Base-by-base conservation (phyloP, 2,888 invertebrate species). In the Coleophora flavipennella region DNA sequence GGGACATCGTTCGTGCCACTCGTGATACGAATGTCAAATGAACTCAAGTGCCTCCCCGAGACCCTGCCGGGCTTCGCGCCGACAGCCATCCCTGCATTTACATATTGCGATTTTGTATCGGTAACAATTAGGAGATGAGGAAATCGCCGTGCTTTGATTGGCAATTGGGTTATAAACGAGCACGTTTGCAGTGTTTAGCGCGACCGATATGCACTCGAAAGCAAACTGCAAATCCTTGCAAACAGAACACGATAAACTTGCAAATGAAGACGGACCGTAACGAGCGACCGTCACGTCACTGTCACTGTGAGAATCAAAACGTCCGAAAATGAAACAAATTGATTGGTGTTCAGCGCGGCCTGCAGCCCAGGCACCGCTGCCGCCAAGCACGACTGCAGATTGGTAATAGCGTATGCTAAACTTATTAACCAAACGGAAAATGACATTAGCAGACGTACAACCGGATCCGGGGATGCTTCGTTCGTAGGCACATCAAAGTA, bases 351-450 rank as follows among this genome's bases (percentile, higher is more conserved):
- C 71, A 70, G 68, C 64, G 65, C 69, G 66, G 67, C 63, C 67
- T 67, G 62, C 55, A 58, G 29, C 11, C 29, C n/a, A 29, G 29
- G 9, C 11, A 4, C 29, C 8, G 29, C 29, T 56, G 65, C 63
- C 71, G 64, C 60, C 72, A 62, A 69, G 64, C 73, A 67, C 69
- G 65, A 65, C 73, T 65, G 69, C 63, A 72, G 77, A 84, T 83
- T 84, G 83, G 77, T 83, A 83, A 83, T 84, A 81, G 78, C 66
- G 73, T 69, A 77, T 77, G 80, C 78, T 83, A 84, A 84, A 79
- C 83, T 81, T 79, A 84, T 84, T 83, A 84, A 72, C 68, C 70
- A 73, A 79, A 78, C 78, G 81, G 80, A 80, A 84, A 84, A 84
- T 80, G 74, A 73, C 68, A 78, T 84, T 80, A 84, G 65, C 72